Conservation (phyloP, 2,888 invertebrate species). For the Amiota communis region DNA sequence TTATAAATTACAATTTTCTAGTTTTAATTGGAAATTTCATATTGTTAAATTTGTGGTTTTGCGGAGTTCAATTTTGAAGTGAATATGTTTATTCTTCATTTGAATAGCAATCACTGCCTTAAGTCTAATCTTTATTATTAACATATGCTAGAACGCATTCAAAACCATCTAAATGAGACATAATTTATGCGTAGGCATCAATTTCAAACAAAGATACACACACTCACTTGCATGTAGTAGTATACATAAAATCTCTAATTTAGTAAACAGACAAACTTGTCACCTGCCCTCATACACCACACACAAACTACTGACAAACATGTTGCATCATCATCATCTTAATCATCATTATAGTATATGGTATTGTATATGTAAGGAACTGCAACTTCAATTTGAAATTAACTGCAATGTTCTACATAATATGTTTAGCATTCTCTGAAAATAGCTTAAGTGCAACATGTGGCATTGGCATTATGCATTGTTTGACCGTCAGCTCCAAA, state of each 20-base stretch:
- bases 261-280: slow-evolving; percentile 13
- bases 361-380: background rate
- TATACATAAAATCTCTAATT: background rate
- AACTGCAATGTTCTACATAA: background rate
- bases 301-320: background rate
- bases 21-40: too few species aligned
- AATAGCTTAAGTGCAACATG: slow-evolving; percentile 61
- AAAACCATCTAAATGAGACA: slow-evolving; percentile 38
- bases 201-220: slow-evolving; percentile 41
- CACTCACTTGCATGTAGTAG: background rate
- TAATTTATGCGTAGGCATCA: slow-evolving; percentile 65
- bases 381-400: background rate
- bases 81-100: too few species aligned
- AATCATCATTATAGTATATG: too few species aligned
- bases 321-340: background rate
- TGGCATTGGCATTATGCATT: slow-evolving; percentile 58
- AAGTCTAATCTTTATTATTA: too few species aligned
- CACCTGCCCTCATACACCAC: slow-evolving; percentile 5
- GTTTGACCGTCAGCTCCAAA: background rate
- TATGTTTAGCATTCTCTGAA: slow-evolving; percentile 48
- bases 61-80: too few species aligned
- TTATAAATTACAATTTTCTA: too few species aligned
- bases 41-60: too few species aligned
- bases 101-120: too few species aligned
- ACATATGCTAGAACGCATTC: background rate